phyloP scores from a whole-genome alignment of 2,888 invertebrate species.

The Cylindroiulus punctatus region DNA sequence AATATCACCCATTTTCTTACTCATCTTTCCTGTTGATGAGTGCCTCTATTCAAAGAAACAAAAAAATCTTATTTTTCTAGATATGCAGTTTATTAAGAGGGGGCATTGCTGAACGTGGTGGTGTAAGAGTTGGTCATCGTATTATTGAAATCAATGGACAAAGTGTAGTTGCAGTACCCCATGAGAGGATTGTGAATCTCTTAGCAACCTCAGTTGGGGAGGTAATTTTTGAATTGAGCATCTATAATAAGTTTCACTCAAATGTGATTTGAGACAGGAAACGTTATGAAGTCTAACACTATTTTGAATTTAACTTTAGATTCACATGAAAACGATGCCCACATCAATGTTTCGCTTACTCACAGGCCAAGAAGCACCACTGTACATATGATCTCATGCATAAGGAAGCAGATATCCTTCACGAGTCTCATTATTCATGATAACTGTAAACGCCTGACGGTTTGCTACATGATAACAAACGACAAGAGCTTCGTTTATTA shows the following conservation, averaged over 20 bases:
- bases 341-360: constrained; percentile 99
- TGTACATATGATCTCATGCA: constrained; percentile 81
- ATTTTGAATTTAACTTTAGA: constrained; percentile 73
- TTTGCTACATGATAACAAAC: background rate
- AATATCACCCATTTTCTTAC: constrained; percentile 64
- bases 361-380: constrained; percentile 99
- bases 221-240: constrained; percentile 70
- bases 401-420: background rate
- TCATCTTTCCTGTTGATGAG: background rate
- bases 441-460: background rate
- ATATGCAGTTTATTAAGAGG: constrained; percentile 98
- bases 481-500: constrained; percentile 21
- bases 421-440: constrained; percentile 44
- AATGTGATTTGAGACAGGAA: no score
- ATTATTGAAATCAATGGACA: constrained; percentile 99
- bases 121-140: constrained; percentile 97
- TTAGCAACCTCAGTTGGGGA: constrained; percentile 99
- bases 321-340: constrained; percentile 99
- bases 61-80: constrained; percentile 68
- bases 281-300: background rate
- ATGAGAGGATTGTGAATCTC: constrained; percentile 99
- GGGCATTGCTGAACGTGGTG: constrained; percentile 98
- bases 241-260: background rate
- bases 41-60: background rate
- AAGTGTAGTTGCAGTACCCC: constrained; percentile 99